phyloP scores from a whole-genome alignment of 2,113 vertebrate species.

The Atrichornis clamosus region DNA sequence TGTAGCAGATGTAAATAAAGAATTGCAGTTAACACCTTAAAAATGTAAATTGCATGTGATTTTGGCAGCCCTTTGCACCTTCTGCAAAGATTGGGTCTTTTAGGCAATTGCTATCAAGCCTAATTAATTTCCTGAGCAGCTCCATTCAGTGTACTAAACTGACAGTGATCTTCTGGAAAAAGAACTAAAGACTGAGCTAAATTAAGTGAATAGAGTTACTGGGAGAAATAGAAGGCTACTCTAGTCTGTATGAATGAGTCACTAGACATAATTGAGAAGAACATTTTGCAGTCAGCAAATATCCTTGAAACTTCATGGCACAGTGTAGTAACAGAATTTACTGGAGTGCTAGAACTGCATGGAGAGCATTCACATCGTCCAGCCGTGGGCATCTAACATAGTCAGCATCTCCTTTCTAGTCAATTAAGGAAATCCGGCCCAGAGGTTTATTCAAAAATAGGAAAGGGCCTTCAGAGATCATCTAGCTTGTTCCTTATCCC shows the following conservation, averaged over 20 bases:
- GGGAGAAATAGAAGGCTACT: background rate
- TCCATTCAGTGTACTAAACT: background rate
- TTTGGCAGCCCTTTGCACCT: background rate
- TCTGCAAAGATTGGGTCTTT: background rate
- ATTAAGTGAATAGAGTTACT: background rate
- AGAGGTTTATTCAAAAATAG: background rate
- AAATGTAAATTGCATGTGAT: background rate
- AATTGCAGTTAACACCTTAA: background rate
- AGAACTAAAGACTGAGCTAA: background rate
- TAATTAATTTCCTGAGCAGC: background rate
- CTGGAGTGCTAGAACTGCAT: background rate
- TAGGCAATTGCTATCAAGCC: background rate
- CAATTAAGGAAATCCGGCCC: background rate
- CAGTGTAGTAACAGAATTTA: background rate
- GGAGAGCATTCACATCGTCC: background rate
- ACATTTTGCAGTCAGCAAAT: background rate
- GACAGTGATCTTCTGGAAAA: background rate
- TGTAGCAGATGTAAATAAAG: background rate
- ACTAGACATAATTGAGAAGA: background rate
- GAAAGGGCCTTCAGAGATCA: background rate
- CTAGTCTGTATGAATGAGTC: background rate
- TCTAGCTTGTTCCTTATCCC: background rate
- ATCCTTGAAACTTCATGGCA: background rate
- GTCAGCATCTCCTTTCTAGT: background rate
- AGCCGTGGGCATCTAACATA: background rate